Evolutionary conservation across 2,797 vertebrate genomes (phyloP), one percentile per base, ranked within the genome.

Genomic region (Ctenopoma multispine): DNA sequence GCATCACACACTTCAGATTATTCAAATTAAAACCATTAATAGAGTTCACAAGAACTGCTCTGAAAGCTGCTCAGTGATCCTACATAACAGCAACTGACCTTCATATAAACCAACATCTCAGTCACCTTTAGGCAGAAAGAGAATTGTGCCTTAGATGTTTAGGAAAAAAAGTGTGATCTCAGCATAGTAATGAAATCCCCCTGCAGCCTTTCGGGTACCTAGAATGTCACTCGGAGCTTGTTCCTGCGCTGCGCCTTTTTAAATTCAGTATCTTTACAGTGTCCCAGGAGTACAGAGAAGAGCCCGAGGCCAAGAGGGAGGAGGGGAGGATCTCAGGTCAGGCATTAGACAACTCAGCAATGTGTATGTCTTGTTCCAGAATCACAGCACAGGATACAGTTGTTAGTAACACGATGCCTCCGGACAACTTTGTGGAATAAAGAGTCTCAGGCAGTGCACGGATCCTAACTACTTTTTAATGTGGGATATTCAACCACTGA

Each of bases 201-300:
- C 64, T 2, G 27, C 0, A 62, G 76, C 58, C 46, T 46, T 51
- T 18, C 60, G 21, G 53, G 55, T 64, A 84, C 82, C 69, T 65
- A 65, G 53, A 31, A 69, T 80, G 77, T 80, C 86, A 82, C 71
- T 82, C 13, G 23, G 63, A 68, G 78, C 56, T 75, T 50, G 57
- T 57, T 38, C 53, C 51, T 73, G 57, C 18, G 1, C 34, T n/a
- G 38, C 31, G 1, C 36, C 43, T 57, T 72, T 82, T 48, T 76
- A 54, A 56, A 74, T 70, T 62, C 53, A 21, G 54, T 51, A 70
- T 62, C 10, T 68, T 68, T 59, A 64, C 64, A 49, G 79, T 47
- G 29, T 79, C 74, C 54, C 49, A 0, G 40, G 75, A 69, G 74
- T 48, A 48, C 51, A 20, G 55, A 38, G 36, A 13, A 72, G 7